These are phyloP conservation scores for Poeciliopsis turneri DNA, from an alignment of 2,797 vertebrate species.

Conservation along the genomic window DNA sequence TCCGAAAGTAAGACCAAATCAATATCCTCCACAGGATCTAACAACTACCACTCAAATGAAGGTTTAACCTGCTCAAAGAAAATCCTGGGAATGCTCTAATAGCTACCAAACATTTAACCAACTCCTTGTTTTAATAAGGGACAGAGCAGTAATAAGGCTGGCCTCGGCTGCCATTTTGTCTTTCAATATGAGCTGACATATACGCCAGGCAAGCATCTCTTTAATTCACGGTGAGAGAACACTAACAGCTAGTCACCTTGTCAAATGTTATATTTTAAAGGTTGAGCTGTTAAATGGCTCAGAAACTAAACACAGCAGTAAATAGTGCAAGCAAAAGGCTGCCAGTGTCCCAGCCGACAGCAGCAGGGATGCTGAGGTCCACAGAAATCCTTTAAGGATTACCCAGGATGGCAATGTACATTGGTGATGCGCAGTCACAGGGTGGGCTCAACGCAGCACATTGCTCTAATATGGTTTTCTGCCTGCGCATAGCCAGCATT, in stretches of 20 bases:
- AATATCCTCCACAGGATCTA: constrained; percentile 58
- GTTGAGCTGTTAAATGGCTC: constrained; percentile 38
- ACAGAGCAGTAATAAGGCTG: constrained; percentile 29
- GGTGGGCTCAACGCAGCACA: constrained; percentile 46
- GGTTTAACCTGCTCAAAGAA: constrained; percentile 49
- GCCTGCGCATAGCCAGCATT: constrained; percentile 62
- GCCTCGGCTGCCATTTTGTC: constrained; percentile 34
- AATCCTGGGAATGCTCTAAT: constrained; percentile 44
- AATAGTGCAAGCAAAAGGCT: constrained; percentile 6
- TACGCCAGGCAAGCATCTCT: constrained; percentile 10
- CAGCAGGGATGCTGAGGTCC: constrained; percentile 44
- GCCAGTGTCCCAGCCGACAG: constrained; percentile 22
- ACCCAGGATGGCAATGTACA: constrained; percentile 46
- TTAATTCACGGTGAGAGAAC: constrained; percentile 21
- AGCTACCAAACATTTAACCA: constrained; percentile 51
- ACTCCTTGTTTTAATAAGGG: constrained; percentile 45
- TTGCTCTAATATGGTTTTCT: constrained; percentile 52
- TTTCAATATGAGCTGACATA: constrained; percentile 30
- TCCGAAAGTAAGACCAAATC: constrained; percentile 63
- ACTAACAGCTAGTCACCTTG: constrained; percentile 41
- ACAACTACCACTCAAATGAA: constrained; percentile 45
- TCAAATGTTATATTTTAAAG: constrained; percentile 54
- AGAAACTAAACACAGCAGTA: constrained; percentile 32
- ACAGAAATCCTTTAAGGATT: constrained; percentile 62
- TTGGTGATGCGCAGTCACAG: constrained; percentile 56